phyloP scores from a whole-genome alignment of 2,113 vertebrate species.

The Felis catus region DNA sequence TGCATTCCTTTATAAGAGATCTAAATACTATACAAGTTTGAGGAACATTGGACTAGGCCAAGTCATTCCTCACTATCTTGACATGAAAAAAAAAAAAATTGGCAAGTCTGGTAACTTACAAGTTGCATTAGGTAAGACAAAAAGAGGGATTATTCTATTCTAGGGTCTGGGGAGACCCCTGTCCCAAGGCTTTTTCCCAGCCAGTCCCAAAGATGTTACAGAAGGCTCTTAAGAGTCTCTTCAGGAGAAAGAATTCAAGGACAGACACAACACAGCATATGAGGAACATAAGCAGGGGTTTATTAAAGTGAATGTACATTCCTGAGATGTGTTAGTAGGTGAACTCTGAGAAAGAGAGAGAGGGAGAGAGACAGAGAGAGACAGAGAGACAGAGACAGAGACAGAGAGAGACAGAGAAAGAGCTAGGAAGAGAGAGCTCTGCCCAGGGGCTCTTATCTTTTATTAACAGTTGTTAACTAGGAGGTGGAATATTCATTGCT shows the following conservation, averaged over 20 bases:
- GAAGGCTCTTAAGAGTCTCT: not conserved
- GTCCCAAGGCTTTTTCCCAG: not conserved
- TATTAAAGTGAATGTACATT: not conserved
- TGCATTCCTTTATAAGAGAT: not conserved
- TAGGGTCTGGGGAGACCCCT: not conserved
- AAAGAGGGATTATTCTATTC: not conserved
- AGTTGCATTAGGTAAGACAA: not conserved
- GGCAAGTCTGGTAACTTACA: not conserved
- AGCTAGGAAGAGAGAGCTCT: not conserved
- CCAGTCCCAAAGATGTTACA: not conserved
- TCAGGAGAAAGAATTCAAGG: not conserved
- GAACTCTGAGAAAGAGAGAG: too few relatives aligned
- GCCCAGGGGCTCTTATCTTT: not conserved
- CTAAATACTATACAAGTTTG: not conserved
- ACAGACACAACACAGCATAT: not conserved
- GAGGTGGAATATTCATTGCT: not conserved
- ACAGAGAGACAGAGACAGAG: rapidly evolving
- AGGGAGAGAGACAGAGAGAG: too few relatives aligned
- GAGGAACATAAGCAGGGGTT: not conserved
- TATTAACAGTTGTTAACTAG: not conserved
- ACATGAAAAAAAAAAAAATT: not conserved
- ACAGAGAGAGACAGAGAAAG: too few relatives aligned
- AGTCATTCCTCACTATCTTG: not conserved
- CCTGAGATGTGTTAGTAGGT: not conserved
- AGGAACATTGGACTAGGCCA: not conserved